Evolutionary conservation across 2,113 vertebrate species (phyloP).

Genomic region (Xyrauchen texanus): DNA sequence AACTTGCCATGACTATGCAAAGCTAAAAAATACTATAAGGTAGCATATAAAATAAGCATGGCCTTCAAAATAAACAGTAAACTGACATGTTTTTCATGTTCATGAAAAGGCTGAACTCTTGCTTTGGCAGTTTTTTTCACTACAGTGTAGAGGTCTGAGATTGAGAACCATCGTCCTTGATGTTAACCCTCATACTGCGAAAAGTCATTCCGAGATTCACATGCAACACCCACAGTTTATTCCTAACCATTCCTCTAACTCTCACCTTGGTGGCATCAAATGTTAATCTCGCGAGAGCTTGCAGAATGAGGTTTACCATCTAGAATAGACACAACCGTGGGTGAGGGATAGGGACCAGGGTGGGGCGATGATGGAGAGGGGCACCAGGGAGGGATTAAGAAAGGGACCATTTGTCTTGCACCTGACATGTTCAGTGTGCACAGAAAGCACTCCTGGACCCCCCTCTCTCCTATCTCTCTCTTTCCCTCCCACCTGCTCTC

Average conservation of each 20-base stretch:
- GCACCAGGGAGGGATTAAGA: constrained; percentile 49
- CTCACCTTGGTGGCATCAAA: not conserved
- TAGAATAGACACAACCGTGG: not conserved
- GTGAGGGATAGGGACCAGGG: constrained; percentile 20
- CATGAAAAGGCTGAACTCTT: too few species aligned
- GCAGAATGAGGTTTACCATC: not conserved
- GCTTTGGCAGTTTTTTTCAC: too few species aligned
- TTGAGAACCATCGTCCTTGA: too few species aligned
- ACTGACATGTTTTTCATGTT: too few species aligned
- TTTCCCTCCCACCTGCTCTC: constrained; percentile 57
- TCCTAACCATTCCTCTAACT: not conserved
- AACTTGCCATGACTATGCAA: too few species aligned
- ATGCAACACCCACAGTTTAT: not conserved
- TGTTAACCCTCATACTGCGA: too few species aligned
- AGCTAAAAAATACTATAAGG: too few species aligned
- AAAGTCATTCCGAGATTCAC: too few species aligned
- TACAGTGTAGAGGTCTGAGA: too few species aligned
- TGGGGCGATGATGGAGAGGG: constrained; percentile 45
- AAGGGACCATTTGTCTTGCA: constrained; percentile 55
- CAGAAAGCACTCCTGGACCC: constrained; percentile 57
- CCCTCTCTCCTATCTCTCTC: constrained; percentile 44
- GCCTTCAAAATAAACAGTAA: too few species aligned
- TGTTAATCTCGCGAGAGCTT: not conserved
- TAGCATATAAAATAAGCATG: too few species aligned
- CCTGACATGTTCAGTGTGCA: constrained; percentile 61